Evolutionary conservation across 2,888 invertebrate species (phyloP).

Genomic region (Pelosia muscerda): DNA sequence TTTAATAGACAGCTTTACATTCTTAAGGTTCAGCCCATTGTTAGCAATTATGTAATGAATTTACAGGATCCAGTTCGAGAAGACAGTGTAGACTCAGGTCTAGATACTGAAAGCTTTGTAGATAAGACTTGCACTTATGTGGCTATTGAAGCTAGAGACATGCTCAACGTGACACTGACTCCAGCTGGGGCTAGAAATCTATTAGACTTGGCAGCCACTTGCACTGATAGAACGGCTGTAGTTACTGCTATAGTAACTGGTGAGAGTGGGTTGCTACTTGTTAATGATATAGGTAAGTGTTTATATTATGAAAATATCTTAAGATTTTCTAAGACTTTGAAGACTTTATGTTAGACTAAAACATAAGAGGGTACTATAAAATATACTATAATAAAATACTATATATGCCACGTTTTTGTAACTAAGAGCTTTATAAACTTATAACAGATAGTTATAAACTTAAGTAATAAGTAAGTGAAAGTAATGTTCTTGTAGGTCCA

Average conservation of each 20-base stretch:
- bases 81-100: constrained; percentile 84
- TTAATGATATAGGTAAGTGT: constrained; percentile 88
- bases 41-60: not conserved
- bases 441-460: not conserved
- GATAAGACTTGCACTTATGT: constrained; percentile 88
- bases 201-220: constrained; percentile 67
- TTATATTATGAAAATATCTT: not conserved
- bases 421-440: too few relatives aligned
- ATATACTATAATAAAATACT: too few relatives aligned
- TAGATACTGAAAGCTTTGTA: constrained; percentile 72
- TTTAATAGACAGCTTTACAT: too few relatives aligned
- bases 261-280: constrained; percentile 72
- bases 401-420: too few relatives aligned
- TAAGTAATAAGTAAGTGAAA: not conserved
- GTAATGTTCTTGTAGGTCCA: constrained; percentile 70
- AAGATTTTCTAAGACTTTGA: not conserved
- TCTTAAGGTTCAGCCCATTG: not conserved
- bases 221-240: constrained; percentile 71
- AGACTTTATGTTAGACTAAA: not conserved
- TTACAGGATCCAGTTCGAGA: constrained; percentile 73
- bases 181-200: constrained; percentile 88
- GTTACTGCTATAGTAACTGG: constrained; percentile 71
- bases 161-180: constrained; percentile 90
- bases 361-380: not conserved
- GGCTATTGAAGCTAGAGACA: constrained; percentile 89